Evolutionary conservation across 2,797 vertebrate genomes (phyloP).

Genomic region (Bovichtus diacanthus): DNA sequence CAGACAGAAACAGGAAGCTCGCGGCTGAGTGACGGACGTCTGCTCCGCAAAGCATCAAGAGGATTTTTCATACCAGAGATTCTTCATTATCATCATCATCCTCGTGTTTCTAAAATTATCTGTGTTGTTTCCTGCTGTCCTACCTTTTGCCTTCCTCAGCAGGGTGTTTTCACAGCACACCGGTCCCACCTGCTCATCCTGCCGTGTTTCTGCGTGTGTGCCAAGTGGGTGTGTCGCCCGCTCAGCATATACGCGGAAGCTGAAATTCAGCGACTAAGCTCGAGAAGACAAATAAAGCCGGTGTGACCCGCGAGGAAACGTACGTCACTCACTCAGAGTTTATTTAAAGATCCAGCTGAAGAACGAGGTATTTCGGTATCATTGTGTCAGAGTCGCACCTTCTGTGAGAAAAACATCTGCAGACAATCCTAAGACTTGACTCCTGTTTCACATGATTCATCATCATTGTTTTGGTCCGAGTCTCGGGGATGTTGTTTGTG

Average conservation of each 20-base stretch:
- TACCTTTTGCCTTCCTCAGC: conserved; percentile 32
- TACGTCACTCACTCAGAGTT: not conserved
- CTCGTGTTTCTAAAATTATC: not conserved
- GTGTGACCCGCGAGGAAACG: conserved; percentile 1
- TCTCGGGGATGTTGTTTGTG: not conserved
- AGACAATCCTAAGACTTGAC: fast-evolving
- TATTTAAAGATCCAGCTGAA: conserved; percentile 9
- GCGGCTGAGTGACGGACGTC: no score
- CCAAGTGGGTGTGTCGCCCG: conserved; percentile 38
- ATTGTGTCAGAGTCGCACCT: not conserved
- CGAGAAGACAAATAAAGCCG: conserved; percentile 9
- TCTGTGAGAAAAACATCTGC: not conserved
- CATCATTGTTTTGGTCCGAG: not conserved
- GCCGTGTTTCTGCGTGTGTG: conserved; percentile 18
- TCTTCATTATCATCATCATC: not conserved
- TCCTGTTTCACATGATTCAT: not conserved
- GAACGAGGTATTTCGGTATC: not conserved
- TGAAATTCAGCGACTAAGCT: conserved; percentile 1
- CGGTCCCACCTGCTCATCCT: conserved; percentile 56
- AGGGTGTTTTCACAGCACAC: conserved; percentile 39
- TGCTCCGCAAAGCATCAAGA: no score
- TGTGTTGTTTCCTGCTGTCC: not conserved
- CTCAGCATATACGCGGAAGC: conserved; percentile 27
- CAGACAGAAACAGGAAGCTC: no score
- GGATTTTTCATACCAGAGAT: conserved; percentile 21